phyloP scores from a whole-genome alignment of 2,888 invertebrate species.

The Nomada hirtipes region DNA sequence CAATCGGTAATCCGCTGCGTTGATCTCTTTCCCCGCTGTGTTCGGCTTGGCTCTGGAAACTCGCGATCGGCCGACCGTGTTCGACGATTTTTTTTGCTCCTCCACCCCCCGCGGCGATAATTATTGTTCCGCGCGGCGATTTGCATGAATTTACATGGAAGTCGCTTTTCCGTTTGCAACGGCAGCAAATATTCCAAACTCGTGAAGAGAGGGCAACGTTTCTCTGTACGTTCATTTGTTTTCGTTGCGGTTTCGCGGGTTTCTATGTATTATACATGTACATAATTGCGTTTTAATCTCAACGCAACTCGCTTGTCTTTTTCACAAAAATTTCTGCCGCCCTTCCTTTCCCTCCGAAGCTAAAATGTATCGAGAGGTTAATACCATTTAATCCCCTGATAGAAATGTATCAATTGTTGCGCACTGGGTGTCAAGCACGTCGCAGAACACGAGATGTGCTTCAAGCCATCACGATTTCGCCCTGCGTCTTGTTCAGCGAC shows the following conservation, averaged over 20 bases:
- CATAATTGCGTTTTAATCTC: too few species aligned
- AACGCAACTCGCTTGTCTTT: too few species aligned
- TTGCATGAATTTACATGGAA: conserved; percentile 62
- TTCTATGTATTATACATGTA: too few species aligned
- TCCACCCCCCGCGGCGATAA: conserved; percentile 42
- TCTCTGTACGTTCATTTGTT: too few species aligned
- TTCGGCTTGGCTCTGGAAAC: conserved; percentile 33
- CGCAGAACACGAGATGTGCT: conserved; percentile 70
- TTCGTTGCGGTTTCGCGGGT: too few species aligned
- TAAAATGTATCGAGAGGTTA: conserved; percentile 9
- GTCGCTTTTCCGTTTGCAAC: neutral
- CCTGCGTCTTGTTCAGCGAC: conserved; percentile 37
- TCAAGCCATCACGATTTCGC: conserved; percentile 42
- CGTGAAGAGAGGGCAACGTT: too few species aligned
- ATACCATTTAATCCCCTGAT: neutral
- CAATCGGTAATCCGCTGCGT: conserved; percentile 39
- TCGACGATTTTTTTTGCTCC: conserved; percentile 43
- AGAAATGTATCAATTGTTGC: conserved; percentile 65
- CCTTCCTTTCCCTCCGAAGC: too few species aligned
- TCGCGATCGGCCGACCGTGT: conserved; percentile 58
- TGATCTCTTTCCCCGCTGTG: neutral
- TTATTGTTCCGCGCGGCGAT: conserved; percentile 55
- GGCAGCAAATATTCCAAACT: too few species aligned
- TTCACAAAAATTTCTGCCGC: too few species aligned
- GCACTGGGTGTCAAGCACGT: conserved; percentile 64